Percentiles rank a stretch among this genome's conserved stretches.
phyloP scores from a whole-genome alignment of 2,888 invertebrate genomes.

The Aelia acuminata region DNA sequence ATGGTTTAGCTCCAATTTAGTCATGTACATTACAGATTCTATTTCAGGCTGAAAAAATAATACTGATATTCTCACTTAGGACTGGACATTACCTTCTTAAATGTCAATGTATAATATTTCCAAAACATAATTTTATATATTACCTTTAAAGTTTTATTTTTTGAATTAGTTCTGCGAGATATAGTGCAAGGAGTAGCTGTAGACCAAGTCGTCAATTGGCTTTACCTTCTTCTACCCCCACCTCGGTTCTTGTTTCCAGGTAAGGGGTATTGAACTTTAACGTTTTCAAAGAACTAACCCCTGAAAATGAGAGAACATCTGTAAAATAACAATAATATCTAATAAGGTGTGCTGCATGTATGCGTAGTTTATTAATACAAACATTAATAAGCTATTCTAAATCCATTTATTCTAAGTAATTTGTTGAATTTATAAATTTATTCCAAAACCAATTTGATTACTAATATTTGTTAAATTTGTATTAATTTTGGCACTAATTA shows the following conservation, averaged over 20 bases:
- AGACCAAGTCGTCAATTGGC: constrained; percentile 26
- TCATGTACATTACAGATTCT: no score
- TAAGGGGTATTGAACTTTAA: constrained; percentile 33
- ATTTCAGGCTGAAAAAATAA: no score
- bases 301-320: neutral
- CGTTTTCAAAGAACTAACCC: neutral
- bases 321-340: neutral
- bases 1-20: no score
- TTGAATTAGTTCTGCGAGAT: constrained; percentile 37
- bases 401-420: no score
- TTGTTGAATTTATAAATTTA: no score
- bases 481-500: no score
- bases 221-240: constrained; percentile 33
- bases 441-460: neutral
- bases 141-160: neutral
- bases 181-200: constrained; percentile 36
- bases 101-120: no score
- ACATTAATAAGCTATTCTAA: neutral
- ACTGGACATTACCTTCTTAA: no score
- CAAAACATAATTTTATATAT: no score
- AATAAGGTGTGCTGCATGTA: neutral
- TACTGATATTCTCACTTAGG: no score
- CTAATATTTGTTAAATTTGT: no score
- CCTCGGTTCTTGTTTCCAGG: constrained; percentile 41
- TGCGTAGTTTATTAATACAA: neutral